Evolutionary conservation across 2,113 vertebrate genomes (phyloP).

Genomic region (sheep (Ovis aries)): DNA sequence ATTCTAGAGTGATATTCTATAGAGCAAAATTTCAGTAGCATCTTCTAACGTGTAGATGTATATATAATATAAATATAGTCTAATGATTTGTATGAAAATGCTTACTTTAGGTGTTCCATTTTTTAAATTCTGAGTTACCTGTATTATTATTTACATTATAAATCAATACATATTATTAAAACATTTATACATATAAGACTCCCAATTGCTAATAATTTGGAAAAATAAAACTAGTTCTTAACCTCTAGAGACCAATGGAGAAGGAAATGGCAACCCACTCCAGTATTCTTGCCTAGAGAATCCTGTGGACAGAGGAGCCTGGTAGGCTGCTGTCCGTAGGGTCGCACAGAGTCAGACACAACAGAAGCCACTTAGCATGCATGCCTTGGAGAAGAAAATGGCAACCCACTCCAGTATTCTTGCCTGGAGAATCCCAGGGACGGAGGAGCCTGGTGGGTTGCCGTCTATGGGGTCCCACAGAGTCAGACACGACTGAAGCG

Average conservation of each 20-base stretch:
- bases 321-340: not conserved
- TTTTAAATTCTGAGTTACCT: not conserved
- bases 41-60: not conserved
- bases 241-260: not conserved
- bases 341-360: not conserved
- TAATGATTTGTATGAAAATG: slow-evolving; percentile 56
- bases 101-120: not conserved
- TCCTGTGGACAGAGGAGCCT: not conserved
- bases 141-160: slow-evolving; percentile 44
- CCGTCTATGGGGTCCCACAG: not conserved
- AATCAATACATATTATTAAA: slow-evolving; percentile 40
- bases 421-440: not conserved
- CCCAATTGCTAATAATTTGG: not conserved
- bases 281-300: not conserved
- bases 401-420: not conserved
- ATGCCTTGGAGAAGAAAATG: not conserved
- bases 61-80: slow-evolving; percentile 31
- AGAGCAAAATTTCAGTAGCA: not conserved
- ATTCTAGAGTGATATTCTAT: not conserved
- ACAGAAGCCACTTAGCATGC: not conserved
- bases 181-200: slow-evolving; percentile 12
- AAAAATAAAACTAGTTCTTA: slow-evolving; percentile 20
- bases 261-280: not conserved
- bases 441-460: not conserved
- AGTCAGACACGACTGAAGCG: not conserved